phyloP scores from a whole-genome alignment of 1,140 invertebrate genomes.

The Thaumetopoea pityocampa region DNA sequence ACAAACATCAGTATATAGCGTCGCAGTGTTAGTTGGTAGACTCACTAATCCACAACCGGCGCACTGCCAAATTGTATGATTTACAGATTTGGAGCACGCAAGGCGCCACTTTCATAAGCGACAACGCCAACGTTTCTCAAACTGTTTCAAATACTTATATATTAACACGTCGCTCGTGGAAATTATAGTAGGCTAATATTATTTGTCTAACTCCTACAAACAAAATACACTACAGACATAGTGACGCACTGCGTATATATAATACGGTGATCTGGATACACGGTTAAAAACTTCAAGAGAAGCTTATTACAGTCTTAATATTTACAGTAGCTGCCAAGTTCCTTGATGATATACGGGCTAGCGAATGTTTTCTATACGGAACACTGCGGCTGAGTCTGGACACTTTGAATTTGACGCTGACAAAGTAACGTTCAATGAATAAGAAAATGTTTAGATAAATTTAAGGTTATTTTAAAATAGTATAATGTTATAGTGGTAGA shows the following conservation, averaged over 20 bases:
- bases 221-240: slow-evolving; percentile 11
- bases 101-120: slow-evolving; percentile 52
- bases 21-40: not conserved
- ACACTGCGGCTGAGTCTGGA: no score
- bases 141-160: slow-evolving; percentile 26
- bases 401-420: no score
- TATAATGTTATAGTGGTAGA: no score
- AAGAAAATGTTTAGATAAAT: no score
- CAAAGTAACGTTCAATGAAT: no score
- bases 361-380: no score
- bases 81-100: slow-evolving; percentile 36
- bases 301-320: slow-evolving; percentile 5
- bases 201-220: slow-evolving; percentile 4
- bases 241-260: not conserved
- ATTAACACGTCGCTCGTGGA: slow-evolving; percentile 11
- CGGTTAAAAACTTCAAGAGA: not conserved
- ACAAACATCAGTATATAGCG: not conserved
- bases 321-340: slow-evolving; percentile 8
- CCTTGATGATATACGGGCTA: slow-evolving; percentile 5
- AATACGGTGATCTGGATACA: not conserved
- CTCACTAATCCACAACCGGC: slow-evolving; percentile 42
- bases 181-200: slow-evolving; percentile 1
- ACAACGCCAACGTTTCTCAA: slow-evolving; percentile 33
- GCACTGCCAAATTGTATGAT: slow-evolving; percentile 61
- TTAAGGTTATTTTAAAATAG: no score